Evolutionary conservation across 2,797 vertebrate genomes (phyloP), one percentile per base, ranked within the genome.

Genomic region (Philypnodon macrostomus): DNA sequence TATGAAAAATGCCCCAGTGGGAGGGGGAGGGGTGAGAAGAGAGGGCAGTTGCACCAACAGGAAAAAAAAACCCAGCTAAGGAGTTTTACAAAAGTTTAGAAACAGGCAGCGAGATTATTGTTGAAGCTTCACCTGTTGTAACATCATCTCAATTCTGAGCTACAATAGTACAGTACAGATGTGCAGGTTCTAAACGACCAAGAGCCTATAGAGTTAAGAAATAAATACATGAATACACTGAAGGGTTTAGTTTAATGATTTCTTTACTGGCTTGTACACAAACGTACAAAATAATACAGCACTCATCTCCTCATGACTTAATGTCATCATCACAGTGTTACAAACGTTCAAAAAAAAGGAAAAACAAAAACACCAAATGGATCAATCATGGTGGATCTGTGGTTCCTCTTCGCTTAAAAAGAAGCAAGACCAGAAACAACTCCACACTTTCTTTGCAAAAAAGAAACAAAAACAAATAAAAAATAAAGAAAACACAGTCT

Each of bases 191-290:
- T 41, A 12, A 15, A 26, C 11, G 10, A 41, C 17, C 17, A 2
- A 14, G 17, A 19, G 19, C 4, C 15, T 16, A 16, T 5, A 17
- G 35, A 31, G 32, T 24, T 40, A 44, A 63, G 49, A 59, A 81
- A 79, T 41, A 80, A 84, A 81, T 26, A 42, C 63, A 74, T 80
- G 58, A 77, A 73, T 70, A 79, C 73, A 77, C 81, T 49, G 26
- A 65, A 46, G 29, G 16, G 53, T 63, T 86, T 79, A 82, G 85
- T 91, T 91, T 91, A 90, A 90, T 90, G 86, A 87, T 91, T 89
- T 90, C 86, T 90, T 91, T 90, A 92, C 90, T 91, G 87, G 85
- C 86, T 91, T 92, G 86, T 90, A 90, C 90, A 90, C 88, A 91
- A 90, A 90, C 73, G 88, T 88, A 88, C 89, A 90, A 85, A 89